A percentile compares a stretch with the other conserved stretches of the same genome.
These are phyloP conservation scores for Bathynomus jamesi DNA, from an alignment of 1,140 invertebrate genomes.

Conservation along the genomic window DNA sequence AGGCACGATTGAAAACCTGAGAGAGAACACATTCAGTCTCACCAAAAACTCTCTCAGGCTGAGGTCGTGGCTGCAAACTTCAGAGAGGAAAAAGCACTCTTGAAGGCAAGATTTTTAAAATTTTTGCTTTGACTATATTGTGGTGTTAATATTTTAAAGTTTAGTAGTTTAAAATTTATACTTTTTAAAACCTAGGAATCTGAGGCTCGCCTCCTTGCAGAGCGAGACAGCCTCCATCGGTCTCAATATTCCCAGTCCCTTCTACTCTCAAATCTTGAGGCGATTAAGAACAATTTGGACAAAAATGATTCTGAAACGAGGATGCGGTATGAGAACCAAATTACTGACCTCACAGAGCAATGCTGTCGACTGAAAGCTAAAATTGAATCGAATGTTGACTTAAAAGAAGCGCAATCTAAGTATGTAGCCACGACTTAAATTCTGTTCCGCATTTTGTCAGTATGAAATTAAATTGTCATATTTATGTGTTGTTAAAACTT, in stretches of 20 bases:
- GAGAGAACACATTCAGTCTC: slow-evolving; percentile 4
- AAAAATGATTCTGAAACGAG: slow-evolving; percentile 6
- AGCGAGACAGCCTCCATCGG: not conserved
- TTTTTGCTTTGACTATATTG: too few relatives aligned
- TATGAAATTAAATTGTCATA: not conserved
- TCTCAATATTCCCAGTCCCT: slow-evolving; percentile 7
- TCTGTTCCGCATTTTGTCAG: not conserved
- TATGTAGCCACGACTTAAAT: too few relatives aligned
- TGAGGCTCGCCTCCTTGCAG: slow-evolving; percentile 5
- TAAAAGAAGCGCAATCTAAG: slow-evolving; percentile 6
- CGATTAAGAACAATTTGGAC: slow-evolving; percentile 18
- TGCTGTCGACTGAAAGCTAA: slow-evolving; percentile 5
- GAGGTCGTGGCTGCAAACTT: slow-evolving; percentile 12
- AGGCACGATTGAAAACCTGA: slow-evolving; percentile 11
- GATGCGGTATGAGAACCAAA: slow-evolving; percentile 15
- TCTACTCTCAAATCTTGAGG: slow-evolving; percentile 7
- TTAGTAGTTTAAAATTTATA: too few relatives aligned
- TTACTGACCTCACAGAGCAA: slow-evolving; percentile 9
- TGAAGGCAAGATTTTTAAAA: slow-evolving; percentile 11
- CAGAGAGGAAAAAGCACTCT: slow-evolving; percentile 10
- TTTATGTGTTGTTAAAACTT: slow-evolving; percentile 5
- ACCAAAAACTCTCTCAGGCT: slow-evolving; percentile 11
- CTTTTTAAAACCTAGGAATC: not conserved
- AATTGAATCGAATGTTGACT: slow-evolving; percentile 12
- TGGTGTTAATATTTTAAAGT: too few relatives aligned